Evolutionary conservation across 2,113 vertebrate species (phyloP).

Genomic region (Sinocyclocheilus anophthalmus): DNA sequence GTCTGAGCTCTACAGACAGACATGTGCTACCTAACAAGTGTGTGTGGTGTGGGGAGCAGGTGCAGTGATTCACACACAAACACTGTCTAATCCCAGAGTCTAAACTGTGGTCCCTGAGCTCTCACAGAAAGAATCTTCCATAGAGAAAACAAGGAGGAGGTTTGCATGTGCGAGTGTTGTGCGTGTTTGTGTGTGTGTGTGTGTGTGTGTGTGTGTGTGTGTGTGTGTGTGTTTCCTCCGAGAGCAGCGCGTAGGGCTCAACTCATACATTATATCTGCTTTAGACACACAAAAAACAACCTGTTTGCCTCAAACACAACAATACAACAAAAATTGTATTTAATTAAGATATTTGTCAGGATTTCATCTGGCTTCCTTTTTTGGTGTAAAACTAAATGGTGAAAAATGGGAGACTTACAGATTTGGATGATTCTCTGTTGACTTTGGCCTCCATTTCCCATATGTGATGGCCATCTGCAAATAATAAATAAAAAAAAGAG

Average conservation of each 20-base stretch:
- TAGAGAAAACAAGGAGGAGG: conserved; percentile 24
- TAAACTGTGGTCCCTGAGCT: conserved; percentile 51
- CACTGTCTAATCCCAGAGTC: conserved; percentile 66
- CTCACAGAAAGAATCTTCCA: conserved; percentile 47
- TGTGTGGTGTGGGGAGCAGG: conserved; percentile 67
- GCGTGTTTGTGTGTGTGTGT: not conserved
- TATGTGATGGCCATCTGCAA: conserved; percentile 92
- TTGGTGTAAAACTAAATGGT: not conserved
- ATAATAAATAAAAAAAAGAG: conserved; percentile 23
- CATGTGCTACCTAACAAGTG: conserved; percentile 52
- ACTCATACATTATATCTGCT: conserved; percentile 25
- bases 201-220: not conserved
- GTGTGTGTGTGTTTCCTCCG: conserved; percentile 3
- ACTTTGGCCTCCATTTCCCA: conserved; percentile 97
- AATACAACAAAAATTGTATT: not conserved
- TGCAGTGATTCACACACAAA: conserved; percentile 67
- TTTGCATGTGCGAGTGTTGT: conserved; percentile 13
- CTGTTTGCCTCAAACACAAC: conserved; percentile 5
- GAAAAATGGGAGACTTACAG: conserved; percentile 77
- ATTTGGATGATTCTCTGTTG: conserved; percentile 87
- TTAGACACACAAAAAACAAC: conserved; percentile 30
- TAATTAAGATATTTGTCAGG: not conserved
- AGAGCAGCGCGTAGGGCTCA: conserved; percentile 4
- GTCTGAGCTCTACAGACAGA: conserved; percentile 65
- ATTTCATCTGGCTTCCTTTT: not conserved